Base-by-base conservation (phyloP, 64 coral and sea anemone genomes). In the Montipora efflorescens region DNA sequence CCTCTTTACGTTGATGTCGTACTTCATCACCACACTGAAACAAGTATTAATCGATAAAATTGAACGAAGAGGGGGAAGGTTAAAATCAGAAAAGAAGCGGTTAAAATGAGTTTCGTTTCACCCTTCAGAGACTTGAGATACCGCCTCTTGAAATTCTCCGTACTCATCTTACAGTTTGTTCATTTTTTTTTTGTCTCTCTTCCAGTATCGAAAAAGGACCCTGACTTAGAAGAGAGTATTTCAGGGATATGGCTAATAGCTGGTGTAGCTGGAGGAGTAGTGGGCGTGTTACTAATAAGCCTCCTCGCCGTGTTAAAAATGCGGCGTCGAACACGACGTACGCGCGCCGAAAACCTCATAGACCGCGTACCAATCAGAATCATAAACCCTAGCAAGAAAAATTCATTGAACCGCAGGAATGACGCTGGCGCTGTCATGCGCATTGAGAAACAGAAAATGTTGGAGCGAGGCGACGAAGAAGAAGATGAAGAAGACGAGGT, bases 311-410 rank as follows among this genome's bases (percentile, higher is more conserved):
- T 85, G 67, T 67, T 93, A 13, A 57, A 88, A 0, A 88, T 49
- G 8, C 75, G 90, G 15, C 90, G 96, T 47, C 47, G 84, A 68
- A 66, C 22, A 62, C 82, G 83, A 8, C 83, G 83, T 50, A 74
- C 83, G 13, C 89, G 44, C 71, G 81, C 90, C 53, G 13, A 92
- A 5, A 87, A 87, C 55, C 18, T n/a, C 0, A 81, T 91, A 11
- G 80, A 95, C 50, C 79, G 88, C 19, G 50, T 79, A 74, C 78
- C 94, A 25, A 79, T 97, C 50, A 79, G 96, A 48, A 95, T 97
- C 43, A 76, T 97, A 68, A 97, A 97, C 55, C 93, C 93, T 2
- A 58, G 88, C 89, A 97, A 97, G 79, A 97, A 97, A 67, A 97
- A 97, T 9, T 97, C 96, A 14, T 45, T 97, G 18, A 97, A 97